These are phyloP conservation scores for Trachelus stipa DNA, from an alignment of 2,888 invertebrate genomes.

Conservation along the genomic window DNA sequence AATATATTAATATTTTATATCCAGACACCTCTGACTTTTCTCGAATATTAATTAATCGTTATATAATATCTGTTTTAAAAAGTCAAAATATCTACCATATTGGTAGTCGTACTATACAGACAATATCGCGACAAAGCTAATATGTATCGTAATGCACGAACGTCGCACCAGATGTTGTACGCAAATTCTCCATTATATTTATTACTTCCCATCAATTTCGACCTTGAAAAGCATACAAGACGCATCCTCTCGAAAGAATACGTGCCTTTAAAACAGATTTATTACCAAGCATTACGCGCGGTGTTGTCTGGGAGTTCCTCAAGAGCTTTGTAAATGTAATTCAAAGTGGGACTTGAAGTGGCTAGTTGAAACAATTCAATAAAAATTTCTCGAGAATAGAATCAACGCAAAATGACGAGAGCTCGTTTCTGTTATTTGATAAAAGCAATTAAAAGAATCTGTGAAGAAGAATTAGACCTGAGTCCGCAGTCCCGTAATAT, in stretches of 20 bases:
- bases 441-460: not conserved
- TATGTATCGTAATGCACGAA: not conserved
- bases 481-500: not conserved
- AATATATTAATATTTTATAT: conserved; percentile 43
- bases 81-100: conserved; percentile 39
- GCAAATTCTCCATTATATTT: not conserved
- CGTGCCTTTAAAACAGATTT: not conserved
- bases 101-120: conserved; percentile 43
- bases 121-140: conserved; percentile 12
- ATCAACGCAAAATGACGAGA: not conserved
- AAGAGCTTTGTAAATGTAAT: not conserved
- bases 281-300: not conserved
- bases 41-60: conserved; percentile 33
- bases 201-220: not conserved
- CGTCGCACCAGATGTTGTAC: not conserved
- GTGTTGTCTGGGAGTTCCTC: not conserved
- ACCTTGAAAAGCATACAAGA: not conserved
- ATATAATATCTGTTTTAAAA: conserved; percentile 34
- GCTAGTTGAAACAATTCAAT: not conserved
- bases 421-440: not conserved
- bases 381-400: not conserved
- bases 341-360: not conserved
- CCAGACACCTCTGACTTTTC: conserved; percentile 48
- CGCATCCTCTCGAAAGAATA: not conserved
- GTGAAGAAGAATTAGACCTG: not conserved